Base-by-base conservation (phyloP, 2,797 vertebrate genomes). In the Falco peregrinus region DNA sequence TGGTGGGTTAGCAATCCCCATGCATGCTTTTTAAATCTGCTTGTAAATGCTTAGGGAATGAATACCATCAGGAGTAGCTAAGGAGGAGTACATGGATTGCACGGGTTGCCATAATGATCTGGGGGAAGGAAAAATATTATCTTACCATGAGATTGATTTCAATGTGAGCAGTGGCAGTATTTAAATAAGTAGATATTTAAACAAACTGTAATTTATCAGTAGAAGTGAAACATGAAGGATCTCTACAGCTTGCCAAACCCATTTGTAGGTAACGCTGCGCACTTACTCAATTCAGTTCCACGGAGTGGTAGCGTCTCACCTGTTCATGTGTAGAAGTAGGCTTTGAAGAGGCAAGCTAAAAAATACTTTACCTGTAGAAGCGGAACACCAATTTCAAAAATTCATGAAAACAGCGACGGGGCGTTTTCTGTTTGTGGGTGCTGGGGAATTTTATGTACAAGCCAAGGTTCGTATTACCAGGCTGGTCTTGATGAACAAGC, bases 341-440 rank as follows among this genome's bases (percentile, higher is more conserved):
- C 51, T 37, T 45, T 45, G 43, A 81, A 61, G n/a, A 82, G 48
- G 37, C 5, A 2, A 81, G 35, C 41, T 37, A 84, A 87, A 76
- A 78, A 45, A 33, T 25, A 24, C 29, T 53, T 50, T 13, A 78
- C 1, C 9, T 87, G 6, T 48, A 17, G 18, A 68, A 69, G 6
- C 4, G 4, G 35, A 28, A 39, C 37, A 61, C 17, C 6, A 48
- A 5, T 75, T 84, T 4, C 2, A 78, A 33, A 73, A 79, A 20
- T 14, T 37, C 11, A 6, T 26, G 5, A 61, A 65, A 57, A 29
- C 13, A n/a, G 15, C 19, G 54, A 2, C 56, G 47, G 29, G 19
- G 67, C 12, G 4, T 41, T 50, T 6, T 31, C 18, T 48, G 1
- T 26, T 22, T 41, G 13, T 0, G 0, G 7, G 33, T 1, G 9